These are phyloP conservation scores for Nycticorax nycticorax DNA, from an alignment of 2,113 vertebrate genomes.

Conservation along the genomic window DNA sequence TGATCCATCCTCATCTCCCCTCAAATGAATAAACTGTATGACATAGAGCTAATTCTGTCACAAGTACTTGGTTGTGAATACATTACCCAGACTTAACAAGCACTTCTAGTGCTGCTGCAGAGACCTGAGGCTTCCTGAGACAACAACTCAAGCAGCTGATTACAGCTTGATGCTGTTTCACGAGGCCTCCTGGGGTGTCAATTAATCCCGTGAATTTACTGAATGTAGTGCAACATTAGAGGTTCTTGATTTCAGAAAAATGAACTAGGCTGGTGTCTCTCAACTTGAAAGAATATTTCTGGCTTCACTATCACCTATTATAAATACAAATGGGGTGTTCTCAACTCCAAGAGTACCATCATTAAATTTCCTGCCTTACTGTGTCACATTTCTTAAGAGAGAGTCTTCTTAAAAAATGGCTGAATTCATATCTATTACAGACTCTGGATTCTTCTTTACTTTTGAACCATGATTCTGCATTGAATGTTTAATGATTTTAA, in stretches of 20 bases:
- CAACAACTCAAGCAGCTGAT: constrained; percentile 43
- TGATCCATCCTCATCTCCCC: constrained; percentile 19
- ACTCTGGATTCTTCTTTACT: neutral
- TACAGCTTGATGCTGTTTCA: constrained; percentile 35
- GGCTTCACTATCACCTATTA: constrained; percentile 6
- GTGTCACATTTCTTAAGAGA: neutral
- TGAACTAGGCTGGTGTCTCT: neutral
- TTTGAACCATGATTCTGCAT: neutral
- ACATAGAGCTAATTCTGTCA: constrained; percentile 36
- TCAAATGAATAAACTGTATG: constrained; percentile 39
- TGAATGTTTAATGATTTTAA: neutral
- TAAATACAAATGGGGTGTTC: neutral
- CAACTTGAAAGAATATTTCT: constrained; percentile 22
- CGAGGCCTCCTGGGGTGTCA: constrained; percentile 1
- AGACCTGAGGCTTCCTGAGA: constrained; percentile 52
- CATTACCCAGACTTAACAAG: constrained; percentile 25
- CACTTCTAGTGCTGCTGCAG: neutral
- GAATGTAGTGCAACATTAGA: neutral
- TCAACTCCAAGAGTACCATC: neutral
- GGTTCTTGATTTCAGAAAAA: constrained; percentile 49
- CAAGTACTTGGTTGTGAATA: constrained; percentile 12
- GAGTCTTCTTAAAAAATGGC: neutral
- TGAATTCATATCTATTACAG: neutral
- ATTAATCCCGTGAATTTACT: constrained; percentile 61
- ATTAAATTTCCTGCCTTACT: neutral